A percentile compares a stretch with the other conserved stretches of the same genome.
These are phyloP conservation scores for Catharus bicknelli DNA, from an alignment of 2,113 vertebrate genomes.

Conservation along the genomic window DNA sequence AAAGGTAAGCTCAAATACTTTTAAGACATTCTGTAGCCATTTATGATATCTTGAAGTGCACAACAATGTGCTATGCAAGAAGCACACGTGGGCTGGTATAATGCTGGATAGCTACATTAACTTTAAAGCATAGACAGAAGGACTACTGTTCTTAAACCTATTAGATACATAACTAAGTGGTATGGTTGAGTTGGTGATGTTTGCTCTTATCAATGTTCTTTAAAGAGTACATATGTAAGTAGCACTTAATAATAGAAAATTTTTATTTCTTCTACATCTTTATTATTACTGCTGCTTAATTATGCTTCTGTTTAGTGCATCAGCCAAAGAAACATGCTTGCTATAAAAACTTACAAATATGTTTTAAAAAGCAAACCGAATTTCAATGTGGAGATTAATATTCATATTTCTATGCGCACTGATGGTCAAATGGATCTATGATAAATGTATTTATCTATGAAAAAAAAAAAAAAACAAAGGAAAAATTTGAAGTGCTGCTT, in stretches of 20 bases:
- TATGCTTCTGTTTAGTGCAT: not conserved
- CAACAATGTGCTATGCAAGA: not conserved
- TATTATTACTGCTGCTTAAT: not conserved
- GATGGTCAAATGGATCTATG: not conserved
- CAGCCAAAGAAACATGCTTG: not conserved
- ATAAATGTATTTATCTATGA: fast-evolving
- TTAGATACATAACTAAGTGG: not conserved
- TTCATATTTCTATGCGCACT: not conserved
- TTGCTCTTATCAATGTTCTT: not conserved
- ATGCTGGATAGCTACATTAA: not conserved
- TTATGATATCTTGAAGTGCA: not conserved
- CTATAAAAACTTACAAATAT: not conserved
- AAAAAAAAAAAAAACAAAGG: not conserved
- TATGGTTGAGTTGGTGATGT: fast-evolving
- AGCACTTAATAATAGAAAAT: not conserved
- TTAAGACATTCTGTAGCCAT: not conserved
- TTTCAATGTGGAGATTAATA: not conserved
- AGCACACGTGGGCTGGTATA: not conserved
- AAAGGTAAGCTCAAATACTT: not conserved
- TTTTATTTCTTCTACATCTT: not conserved
- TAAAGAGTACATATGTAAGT: not conserved
- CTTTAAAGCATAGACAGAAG: not conserved
- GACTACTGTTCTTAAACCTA: not conserved
- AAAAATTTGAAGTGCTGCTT: not conserved
- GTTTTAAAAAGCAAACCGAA: not conserved